Base-by-base conservation (phyloP, 2,888 invertebrate species). In the Epinotia demarniana region DNA sequence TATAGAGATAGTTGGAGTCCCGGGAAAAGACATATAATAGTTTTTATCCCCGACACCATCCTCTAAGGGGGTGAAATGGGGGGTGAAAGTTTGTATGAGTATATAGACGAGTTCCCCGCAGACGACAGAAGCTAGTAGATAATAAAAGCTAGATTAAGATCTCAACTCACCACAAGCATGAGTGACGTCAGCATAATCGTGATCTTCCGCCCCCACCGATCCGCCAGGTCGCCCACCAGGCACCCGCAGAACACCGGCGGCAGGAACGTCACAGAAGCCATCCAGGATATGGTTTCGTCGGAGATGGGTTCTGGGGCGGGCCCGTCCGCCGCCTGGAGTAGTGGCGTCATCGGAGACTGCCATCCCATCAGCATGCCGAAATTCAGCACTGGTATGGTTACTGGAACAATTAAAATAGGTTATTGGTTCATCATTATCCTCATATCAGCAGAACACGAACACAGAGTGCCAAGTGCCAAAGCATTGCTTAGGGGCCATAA, bases 341-440 rank as follows among this genome's bases (percentile, higher is more conserved):
- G 86, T 0, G 94, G 93, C 2, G 95, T 92, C 88, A 95, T 95
- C 2, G 95, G 95, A 0, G 95, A 95, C 79, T 95, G 93, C 95
- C 95, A 95, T 1, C 95, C 95, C 84, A 95, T 91, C 76, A 94
- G 88, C 87, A 94, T 94, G 1, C 95, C 95, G 85, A 95, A 93
- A 84, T 94, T 94, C 71, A 95, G 84, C 11, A 95, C 93, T 18
- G 95, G 94, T 72, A 95, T 88, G 58, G 95, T 95, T 1, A 94
- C 95, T 95, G 90, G 0, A 16, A 33, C 33, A 23, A 60, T 23
- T 53, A 16, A n/a, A 6, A 53, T 39, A 39, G 39, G 39, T 39
- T 33, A 49, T 43, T 46, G 46, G 13, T 8, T 43, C 6, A 43
- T 43, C 43, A 8, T 43, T 27, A 27, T 27, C 23, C 23, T 43